phyloP scores from a whole-genome alignment of 2,113 vertebrate genomes.

The Rhegmatorhina hoffmannsi region DNA sequence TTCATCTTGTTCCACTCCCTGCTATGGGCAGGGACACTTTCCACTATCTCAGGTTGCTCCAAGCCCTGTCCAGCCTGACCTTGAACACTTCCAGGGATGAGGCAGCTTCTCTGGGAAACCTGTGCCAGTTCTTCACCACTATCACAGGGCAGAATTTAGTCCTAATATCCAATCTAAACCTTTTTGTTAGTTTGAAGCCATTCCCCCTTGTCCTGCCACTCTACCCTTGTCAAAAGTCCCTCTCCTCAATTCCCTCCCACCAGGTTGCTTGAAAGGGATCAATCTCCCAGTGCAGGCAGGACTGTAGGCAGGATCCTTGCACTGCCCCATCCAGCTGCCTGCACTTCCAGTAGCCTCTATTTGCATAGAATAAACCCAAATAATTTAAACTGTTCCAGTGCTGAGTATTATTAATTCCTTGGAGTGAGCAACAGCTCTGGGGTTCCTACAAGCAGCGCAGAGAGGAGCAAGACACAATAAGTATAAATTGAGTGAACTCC shows the following conservation, averaged over 20 bases:
- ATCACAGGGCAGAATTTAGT: neutral
- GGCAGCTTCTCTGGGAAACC: neutral
- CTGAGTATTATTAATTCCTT: neutral
- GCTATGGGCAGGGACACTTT: neutral
- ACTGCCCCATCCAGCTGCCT: neutral
- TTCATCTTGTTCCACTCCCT: neutral
- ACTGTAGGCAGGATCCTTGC: neutral
- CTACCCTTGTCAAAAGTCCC: neutral
- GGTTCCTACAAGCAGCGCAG: neutral
- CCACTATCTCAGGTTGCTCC: neutral
- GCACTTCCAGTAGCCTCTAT: neutral
- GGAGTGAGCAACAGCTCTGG: neutral
- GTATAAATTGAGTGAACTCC: slow-evolving; percentile 25
- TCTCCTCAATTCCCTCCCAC: neutral
- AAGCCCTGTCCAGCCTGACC: neutral
- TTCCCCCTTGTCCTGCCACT: neutral
- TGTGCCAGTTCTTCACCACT: neutral
- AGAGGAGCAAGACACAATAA: slow-evolving; percentile 1
- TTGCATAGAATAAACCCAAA: neutral
- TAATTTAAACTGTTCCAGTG: neutral
- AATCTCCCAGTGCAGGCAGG: rapidly evolving
- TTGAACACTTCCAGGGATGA: neutral
- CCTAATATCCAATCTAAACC: neutral
- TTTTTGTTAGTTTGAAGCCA: neutral
- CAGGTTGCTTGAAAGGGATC: neutral